Conservation (phyloP, 2,888 invertebrate genomes). For the Idaea dimidiata region DNA sequence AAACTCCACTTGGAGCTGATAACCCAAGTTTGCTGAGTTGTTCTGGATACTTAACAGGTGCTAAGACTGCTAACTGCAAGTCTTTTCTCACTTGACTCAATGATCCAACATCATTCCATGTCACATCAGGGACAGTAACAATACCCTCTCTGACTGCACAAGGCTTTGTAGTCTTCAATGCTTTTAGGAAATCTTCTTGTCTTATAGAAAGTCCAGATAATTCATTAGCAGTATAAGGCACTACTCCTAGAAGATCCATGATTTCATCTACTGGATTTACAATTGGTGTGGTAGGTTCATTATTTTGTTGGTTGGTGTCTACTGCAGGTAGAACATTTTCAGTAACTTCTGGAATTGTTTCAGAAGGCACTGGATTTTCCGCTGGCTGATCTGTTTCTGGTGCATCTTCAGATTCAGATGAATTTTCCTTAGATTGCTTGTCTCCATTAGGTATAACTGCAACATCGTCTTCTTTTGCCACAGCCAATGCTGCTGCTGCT, state of each 20-base stretch:
- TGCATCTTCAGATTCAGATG: conserved; percentile 27
- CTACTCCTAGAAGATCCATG: conserved; percentile 84
- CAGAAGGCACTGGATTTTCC: conserved; percentile 20
- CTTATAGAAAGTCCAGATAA: conserved; percentile 84
- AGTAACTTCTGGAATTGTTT: conserved; percentile 32
- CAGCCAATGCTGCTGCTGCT: conserved; percentile 23
- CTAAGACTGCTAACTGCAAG: conserved; percentile 93
- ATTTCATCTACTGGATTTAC: conserved; percentile 73
- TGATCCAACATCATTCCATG: conserved; percentile 98
- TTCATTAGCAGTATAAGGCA: conserved; percentile 82
- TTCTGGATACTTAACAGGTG: conserved; percentile 93
- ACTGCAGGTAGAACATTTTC: conserved; percentile 23
- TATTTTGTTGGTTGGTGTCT: conserved; percentile 27
- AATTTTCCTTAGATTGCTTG: conserved; percentile 45
- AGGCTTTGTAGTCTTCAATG: conserved; percentile 92
- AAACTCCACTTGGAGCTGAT: conserved; percentile 91
- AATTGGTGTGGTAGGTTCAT: conserved; percentile 32
- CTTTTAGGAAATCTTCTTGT: conserved; percentile 88
- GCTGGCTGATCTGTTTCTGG: conserved; percentile 27
- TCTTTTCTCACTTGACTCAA: conserved; percentile 93
- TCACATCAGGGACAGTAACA: conserved; percentile 97
- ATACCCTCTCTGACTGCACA: conserved; percentile 98
- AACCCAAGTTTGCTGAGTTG: conserved; percentile 90
- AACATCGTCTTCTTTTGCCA: conserved; percentile 38
- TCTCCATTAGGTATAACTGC: conserved; percentile 65